Evolutionary conservation across 2,888 invertebrate species (phyloP).

Genomic region (Boloria selene): DNA sequence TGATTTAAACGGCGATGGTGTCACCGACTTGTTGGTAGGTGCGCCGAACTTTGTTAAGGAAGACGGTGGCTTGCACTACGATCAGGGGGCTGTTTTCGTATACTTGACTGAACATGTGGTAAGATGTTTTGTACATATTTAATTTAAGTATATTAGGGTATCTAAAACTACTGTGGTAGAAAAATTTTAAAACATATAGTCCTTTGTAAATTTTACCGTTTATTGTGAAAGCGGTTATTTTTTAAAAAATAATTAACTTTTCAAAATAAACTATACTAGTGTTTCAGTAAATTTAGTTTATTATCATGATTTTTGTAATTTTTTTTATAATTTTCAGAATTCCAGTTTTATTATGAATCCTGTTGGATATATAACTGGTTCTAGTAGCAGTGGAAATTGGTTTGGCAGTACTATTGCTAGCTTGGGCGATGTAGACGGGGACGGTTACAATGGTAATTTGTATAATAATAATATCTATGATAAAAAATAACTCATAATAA

Average conservation of each 20-base stretch:
- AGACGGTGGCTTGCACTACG: slow-evolving; percentile 64
- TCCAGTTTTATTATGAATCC: slow-evolving; percentile 51
- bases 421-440: slow-evolving; percentile 86
- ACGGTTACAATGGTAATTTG: slow-evolving; percentile 64
- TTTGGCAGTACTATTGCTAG: slow-evolving; percentile 85
- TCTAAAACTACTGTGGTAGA: neutral
- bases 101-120: slow-evolving; percentile 68
- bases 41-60: slow-evolving; percentile 80
- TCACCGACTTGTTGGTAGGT: slow-evolving; percentile 84
- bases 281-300: too few relatives aligned
- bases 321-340: slow-evolving; percentile 52
- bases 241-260: neutral
- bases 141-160: neutral
- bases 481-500: too few relatives aligned
- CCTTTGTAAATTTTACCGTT: too few relatives aligned
- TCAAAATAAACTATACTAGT: too few relatives aligned
- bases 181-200: too few relatives aligned
- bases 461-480: too few relatives aligned
- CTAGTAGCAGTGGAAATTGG: slow-evolving; percentile 69
- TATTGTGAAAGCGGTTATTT: too few relatives aligned
- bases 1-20: slow-evolving; percentile 83
- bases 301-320: neutral
- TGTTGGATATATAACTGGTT: slow-evolving; percentile 60
- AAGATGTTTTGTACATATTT: neutral
- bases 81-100: slow-evolving; percentile 84